A percentile compares a stretch with the other conserved stretches of the same genome.
Conservation (phyloP, 2,797 vertebrate species). For the Sardinella longiceps region DNA sequence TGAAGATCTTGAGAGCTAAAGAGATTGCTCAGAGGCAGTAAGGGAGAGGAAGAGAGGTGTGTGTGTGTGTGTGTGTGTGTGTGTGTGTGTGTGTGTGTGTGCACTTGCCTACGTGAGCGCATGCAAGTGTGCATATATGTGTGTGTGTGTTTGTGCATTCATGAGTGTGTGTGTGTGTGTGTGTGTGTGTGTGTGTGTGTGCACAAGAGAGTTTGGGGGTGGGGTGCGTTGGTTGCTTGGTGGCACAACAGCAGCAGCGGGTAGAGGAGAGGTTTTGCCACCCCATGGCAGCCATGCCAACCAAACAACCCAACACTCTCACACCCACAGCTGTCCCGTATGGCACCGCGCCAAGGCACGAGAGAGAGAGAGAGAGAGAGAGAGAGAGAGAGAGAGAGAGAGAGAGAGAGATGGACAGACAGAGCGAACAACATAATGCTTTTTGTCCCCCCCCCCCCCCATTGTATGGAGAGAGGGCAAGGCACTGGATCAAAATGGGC, state of each 20-base stretch:
- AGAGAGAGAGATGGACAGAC: conserved; percentile 36
- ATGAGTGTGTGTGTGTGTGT: conserved; percentile 19
- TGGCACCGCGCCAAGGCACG: conserved; percentile 45
- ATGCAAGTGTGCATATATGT: background rate
- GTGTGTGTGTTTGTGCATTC: conserved; percentile 15
- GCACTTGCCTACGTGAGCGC: conserved; percentile 28
- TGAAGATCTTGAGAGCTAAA: background rate
- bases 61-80: background rate
- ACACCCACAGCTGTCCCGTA: conserved; percentile 54
- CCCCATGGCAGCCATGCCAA: conserved; percentile 36
- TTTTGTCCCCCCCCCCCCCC: conserved; percentile 51
- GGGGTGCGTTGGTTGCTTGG: background rate
- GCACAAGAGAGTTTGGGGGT: background rate
- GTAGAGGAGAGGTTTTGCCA: conserved; percentile 48
- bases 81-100: background rate
- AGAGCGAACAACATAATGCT: conserved; percentile 59
- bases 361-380: conserved; percentile 10
- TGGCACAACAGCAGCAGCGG: conserved; percentile 38
- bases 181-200: conserved; percentile 25
- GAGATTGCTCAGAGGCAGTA: too few species aligned
- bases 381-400: conserved; percentile 27
- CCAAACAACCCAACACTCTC: conserved; percentile 31
- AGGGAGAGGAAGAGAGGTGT: background rate
- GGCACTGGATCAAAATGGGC: conserved; percentile 66
- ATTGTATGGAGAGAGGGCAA: conserved; percentile 69